Conservation (phyloP, 2,888 invertebrate species). For the Sphinx pinastri region DNA sequence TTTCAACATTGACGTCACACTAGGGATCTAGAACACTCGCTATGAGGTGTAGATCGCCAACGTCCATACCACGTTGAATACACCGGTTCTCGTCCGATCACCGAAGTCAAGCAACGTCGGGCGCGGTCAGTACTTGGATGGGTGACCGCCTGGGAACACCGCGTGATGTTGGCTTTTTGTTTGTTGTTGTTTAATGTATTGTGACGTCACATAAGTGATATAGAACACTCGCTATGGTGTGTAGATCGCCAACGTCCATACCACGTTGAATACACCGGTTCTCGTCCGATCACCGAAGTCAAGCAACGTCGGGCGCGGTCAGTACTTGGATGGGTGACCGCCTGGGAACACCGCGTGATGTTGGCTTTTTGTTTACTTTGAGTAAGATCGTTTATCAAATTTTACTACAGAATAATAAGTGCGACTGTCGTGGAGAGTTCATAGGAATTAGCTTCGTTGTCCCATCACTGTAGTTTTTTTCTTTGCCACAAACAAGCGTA, state of each 20-base stretch:
- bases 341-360: slow-evolving; percentile 74
- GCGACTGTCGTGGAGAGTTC: background rate
- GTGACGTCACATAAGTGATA: background rate
- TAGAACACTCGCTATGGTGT: background rate
- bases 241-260: slow-evolving; percentile 61
- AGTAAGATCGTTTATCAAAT: too few species aligned
- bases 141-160: slow-evolving; percentile 79
- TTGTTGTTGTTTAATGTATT: too few species aligned
- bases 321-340: slow-evolving; percentile 81
- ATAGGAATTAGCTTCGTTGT: background rate
- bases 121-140: slow-evolving; percentile 80
- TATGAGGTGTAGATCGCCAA: slow-evolving; percentile 37
- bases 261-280: slow-evolving; percentile 77
- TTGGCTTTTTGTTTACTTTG: slow-evolving; percentile 58
- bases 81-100: slow-evolving; percentile 81
- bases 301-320: slow-evolving; percentile 79
- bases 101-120: slow-evolving; percentile 80
- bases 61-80: slow-evolving; percentile 75
- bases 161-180: slow-evolving; percentile 67
- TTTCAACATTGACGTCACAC: too few species aligned
- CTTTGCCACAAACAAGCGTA: background rate
- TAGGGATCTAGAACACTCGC: too few species aligned
- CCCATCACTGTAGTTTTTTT: background rate
- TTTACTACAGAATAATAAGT: background rate
- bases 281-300: slow-evolving; percentile 82